Evolutionary conservation across 2,797 vertebrate genomes (phyloP).

Genomic region (Protonibea diacanthus): DNA sequence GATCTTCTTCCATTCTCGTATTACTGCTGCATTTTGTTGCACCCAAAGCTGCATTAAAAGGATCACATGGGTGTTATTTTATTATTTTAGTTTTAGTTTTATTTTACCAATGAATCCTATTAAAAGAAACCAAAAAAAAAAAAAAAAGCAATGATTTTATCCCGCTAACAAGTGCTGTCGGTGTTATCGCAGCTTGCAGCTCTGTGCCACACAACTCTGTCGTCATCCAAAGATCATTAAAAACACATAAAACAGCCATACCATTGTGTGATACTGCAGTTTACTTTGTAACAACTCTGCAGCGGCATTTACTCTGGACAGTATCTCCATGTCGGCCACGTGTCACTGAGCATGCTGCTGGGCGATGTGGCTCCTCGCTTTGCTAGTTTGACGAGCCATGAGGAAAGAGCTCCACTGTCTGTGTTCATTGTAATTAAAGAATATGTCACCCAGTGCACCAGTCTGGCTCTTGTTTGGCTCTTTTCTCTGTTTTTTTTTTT

Average conservation of each 20-base stretch:
- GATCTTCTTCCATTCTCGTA: slow-evolving; percentile 40
- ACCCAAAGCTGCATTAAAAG: slow-evolving; percentile 46
- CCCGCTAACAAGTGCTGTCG: slow-evolving; percentile 52
- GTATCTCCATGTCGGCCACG: slow-evolving; percentile 19
- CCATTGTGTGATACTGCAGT: slow-evolving; percentile 30
- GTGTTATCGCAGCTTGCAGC: slow-evolving; percentile 32
- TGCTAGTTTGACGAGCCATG: slow-evolving; percentile 45
- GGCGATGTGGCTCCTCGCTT: slow-evolving; percentile 25
- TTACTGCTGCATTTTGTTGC: slow-evolving; percentile 31
- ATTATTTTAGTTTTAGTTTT: slow-evolving; percentile 17
- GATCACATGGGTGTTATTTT: slow-evolving; percentile 11
- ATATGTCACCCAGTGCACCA: slow-evolving; percentile 39
- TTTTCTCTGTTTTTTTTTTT: slow-evolving; percentile 20
- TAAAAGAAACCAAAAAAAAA: slow-evolving; percentile 19
- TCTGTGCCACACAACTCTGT: slow-evolving; percentile 44
- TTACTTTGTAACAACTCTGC: slow-evolving; percentile 41
- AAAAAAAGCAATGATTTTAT: slow-evolving; percentile 47
- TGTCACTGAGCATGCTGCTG: slow-evolving; percentile 18
- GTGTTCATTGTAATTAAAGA: slow-evolving; percentile 50
- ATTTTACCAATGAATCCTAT: slow-evolving; percentile 25
- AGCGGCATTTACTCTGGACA: slow-evolving; percentile 37
- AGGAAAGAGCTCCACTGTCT: slow-evolving; percentile 25
- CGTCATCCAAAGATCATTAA: slow-evolving; percentile 48
- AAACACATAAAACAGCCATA: slow-evolving; percentile 52
- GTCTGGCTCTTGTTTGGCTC: slow-evolving; percentile 30